Conservation (phyloP, 2,888 invertebrate species). For the Papilio gigon region DNA sequence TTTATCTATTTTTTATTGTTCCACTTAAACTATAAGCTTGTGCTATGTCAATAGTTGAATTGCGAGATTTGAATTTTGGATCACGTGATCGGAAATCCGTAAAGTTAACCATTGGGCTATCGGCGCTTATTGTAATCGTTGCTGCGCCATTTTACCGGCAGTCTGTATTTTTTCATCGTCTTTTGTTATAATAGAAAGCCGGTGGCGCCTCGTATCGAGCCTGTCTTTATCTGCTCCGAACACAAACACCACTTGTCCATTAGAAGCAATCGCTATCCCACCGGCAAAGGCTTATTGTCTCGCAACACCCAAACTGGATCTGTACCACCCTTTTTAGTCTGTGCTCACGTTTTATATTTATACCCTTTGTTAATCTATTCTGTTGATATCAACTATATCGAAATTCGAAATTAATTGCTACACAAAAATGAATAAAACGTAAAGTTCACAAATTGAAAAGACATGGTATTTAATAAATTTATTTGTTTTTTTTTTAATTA, state of each 20-base stretch:
- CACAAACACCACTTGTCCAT: slow-evolving; percentile 82
- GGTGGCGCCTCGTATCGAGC: slow-evolving; percentile 81
- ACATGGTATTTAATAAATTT: too few species aligned
- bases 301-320: slow-evolving; percentile 57
- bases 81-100: too few species aligned
- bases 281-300: slow-evolving; percentile 78
- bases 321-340: slow-evolving; percentile 25
- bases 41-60: too few species aligned
- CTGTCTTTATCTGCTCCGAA: slow-evolving; percentile 71
- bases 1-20: too few species aligned
- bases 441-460: too few species aligned
- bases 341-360: slow-evolving; percentile 14
- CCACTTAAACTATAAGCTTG: too few species aligned
- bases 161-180: slow-evolving; percentile 49
- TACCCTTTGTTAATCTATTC: slow-evolving; percentile 12
- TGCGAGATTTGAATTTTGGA: too few species aligned
- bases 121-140: slow-evolving; percentile 39
- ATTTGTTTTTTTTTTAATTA: too few species aligned
- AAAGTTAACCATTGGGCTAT: too few species aligned
- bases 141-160: slow-evolving; percentile 38
- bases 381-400: neutral
- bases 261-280: slow-evolving; percentile 83
- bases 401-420: neutral
- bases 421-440: too few species aligned
- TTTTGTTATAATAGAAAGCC: slow-evolving; percentile 64